Percentiles rank a stretch among this genome's conserved stretches.
Evolutionary conservation across 1,140 invertebrate genomes (phyloP).

Genomic region (Anthonomus grandis): DNA sequence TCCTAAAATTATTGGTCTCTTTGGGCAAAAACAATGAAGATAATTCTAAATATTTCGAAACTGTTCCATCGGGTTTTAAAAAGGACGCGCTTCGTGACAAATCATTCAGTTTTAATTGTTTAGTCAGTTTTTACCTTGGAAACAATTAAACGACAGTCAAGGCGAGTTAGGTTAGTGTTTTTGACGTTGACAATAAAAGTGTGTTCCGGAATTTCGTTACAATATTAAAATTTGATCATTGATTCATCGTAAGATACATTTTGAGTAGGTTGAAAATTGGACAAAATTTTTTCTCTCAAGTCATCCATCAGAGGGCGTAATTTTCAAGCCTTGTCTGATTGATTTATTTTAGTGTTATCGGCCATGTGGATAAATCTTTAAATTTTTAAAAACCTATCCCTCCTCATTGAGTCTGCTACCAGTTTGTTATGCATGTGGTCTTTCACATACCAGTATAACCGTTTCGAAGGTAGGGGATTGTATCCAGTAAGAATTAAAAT

Average conservation of each 20-base stretch:
- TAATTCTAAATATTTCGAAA: no score
- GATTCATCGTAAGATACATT: constrained; percentile 25
- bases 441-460: constrained; percentile 22
- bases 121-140: no score
- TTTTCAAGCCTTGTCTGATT: constrained; percentile 24
- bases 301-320: constrained; percentile 21
- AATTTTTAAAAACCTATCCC: constrained; percentile 21
- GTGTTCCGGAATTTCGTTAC: no score
- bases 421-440: constrained; percentile 14
- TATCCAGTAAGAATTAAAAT: constrained; percentile 23
- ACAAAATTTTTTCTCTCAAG: constrained; percentile 17
- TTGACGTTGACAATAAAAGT: no score
- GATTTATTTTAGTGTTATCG: constrained; percentile 13
- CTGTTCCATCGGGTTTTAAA: no score
- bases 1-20: no score
- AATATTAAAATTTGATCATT: no score
- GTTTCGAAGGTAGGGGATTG: constrained; percentile 12
- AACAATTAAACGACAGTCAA: no score
- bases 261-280: constrained; percentile 15
- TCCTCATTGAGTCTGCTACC: constrained; percentile 11
- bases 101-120: no score
- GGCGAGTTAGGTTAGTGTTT: no score
- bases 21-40: no score
- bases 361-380: constrained; percentile 17
- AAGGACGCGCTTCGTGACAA: no score